Evolutionary conservation across 2,113 vertebrate genomes (phyloP).

Genomic region (Anarhynchus alexandrinus): DNA sequence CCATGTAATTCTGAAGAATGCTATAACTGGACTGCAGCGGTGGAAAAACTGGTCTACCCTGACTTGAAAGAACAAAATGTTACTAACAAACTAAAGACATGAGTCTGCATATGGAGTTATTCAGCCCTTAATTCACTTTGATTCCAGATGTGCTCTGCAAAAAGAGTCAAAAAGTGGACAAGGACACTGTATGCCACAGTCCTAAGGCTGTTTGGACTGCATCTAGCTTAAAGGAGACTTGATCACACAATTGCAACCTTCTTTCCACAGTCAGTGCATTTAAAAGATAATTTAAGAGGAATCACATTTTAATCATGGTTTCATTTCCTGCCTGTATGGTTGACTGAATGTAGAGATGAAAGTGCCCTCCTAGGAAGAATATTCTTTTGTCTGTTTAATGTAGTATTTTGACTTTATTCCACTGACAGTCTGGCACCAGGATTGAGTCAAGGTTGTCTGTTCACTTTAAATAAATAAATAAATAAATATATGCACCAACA

Average conservation of each 20-base stretch:
- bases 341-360: background rate
- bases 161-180: background rate
- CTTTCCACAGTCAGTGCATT: background rate
- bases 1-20: background rate
- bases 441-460: background rate
- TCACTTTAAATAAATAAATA: background rate
- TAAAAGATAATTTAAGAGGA: background rate
- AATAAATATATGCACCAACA: background rate
- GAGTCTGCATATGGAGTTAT: background rate
- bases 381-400: background rate
- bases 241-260: background rate
- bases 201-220: background rate
- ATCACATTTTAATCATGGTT: background rate
- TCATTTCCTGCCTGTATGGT: background rate
- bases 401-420: background rate
- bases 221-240: background rate
- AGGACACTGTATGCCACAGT: background rate
- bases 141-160: background rate
- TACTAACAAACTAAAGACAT: background rate
- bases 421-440: background rate
- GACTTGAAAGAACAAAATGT: background rate
- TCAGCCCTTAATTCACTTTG: background rate
- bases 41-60: background rate
- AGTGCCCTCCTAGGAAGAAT: background rate
- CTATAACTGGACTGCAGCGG: background rate